A percentile compares a stretch with the other conserved stretches of the same genome.
Conservation (phyloP, 2,888 invertebrate genomes). For the Drosophila algonquin region DNA sequence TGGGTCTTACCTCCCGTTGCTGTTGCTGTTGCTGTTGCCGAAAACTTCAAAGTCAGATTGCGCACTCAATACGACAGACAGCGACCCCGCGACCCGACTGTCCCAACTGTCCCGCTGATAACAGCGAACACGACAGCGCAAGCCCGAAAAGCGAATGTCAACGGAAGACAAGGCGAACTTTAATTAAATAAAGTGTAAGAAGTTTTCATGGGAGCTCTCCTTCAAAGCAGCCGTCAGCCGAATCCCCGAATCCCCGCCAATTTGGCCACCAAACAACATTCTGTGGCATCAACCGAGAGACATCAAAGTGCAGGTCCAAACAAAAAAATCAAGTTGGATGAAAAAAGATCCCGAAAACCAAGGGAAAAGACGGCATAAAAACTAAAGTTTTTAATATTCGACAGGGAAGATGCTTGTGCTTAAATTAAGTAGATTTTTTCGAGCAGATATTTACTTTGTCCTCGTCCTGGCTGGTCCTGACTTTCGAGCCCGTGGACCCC, state of each 20-base stretch:
- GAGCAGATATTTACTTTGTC: slow-evolving; percentile 60
- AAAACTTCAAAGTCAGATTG: slow-evolving; percentile 73
- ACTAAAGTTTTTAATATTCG: slow-evolving; percentile 49
- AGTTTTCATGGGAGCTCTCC: slow-evolving; percentile 57
- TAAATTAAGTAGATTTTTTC: slow-evolving; percentile 65
- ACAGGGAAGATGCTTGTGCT: slow-evolving; percentile 36
- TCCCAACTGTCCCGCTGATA: slow-evolving; percentile 73
- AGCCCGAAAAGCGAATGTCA: slow-evolving; percentile 49
- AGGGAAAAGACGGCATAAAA: not conserved
- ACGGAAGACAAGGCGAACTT: slow-evolving; percentile 60
- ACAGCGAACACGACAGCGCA: slow-evolving; percentile 48
- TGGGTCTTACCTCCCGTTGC: too few relatives aligned
- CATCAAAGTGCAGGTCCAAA: slow-evolving; percentile 39
- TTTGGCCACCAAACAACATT: slow-evolving; percentile 17
- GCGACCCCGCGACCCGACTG: slow-evolving; percentile 46
- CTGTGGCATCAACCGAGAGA: slow-evolving; percentile 1
- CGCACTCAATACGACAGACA: slow-evolving; percentile 55
- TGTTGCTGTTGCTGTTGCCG: slow-evolving; percentile 9
- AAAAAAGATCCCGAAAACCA: not conserved
- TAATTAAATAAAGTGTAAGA: slow-evolving; percentile 77
- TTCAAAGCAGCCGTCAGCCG: slow-evolving; percentile 50
- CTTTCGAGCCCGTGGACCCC: slow-evolving; percentile 39
- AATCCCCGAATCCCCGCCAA: not conserved
- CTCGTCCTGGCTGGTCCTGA: slow-evolving; percentile 50
- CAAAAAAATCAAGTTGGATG: not conserved